Base-by-base conservation (phyloP, 2,113 vertebrate genomes). In the Pungitius pungitius region DNA sequence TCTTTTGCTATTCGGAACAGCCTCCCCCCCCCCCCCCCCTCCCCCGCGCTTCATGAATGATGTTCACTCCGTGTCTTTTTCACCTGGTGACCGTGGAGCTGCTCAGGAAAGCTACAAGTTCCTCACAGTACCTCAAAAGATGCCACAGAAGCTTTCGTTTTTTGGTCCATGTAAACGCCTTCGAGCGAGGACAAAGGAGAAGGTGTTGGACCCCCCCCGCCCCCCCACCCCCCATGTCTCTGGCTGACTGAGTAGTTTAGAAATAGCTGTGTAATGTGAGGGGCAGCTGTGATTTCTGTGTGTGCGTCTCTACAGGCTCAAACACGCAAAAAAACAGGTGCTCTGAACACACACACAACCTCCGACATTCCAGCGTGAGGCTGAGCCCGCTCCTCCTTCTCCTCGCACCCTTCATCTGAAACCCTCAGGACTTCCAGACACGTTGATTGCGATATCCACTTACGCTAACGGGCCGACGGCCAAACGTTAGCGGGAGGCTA, bases 251-350 rank as follows among this genome's bases (percentile, higher is more conserved):
- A 42, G 60, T 30, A 62, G 78, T 22, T 85, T 78, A 65, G 62
- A 87, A 91, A 91, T 89, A 91, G 67, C 78, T 68, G 63, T 75
- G 60, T 83, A 82, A 75, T 68, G 42, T 63, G 71, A 71, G 43
- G 2, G 67, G 33, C 83, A 83, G 76, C 87, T 87, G 80, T 83
- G 77, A 64, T 43, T 68, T 7, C 30, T 70, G 70, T 69, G 42
- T 35, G 57, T 56, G 61, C 42, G 17, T 24, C 4, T 68, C 51
- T 26, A 43, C 82, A 84, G 39, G 74, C 64, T 86, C 73, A 42
- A 43, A 85, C 85, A 74, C 73, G 76, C 74, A 83, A 70, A 68
- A 18, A 74, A 84, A 86, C 85, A 88, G 82, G 83, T 83, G 75
- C 70, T 61, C 51, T 43, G 63, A 76, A 45, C 62, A 80, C 75